A percentile compares a stretch with the other conserved stretches of the same genome.
These are phyloP conservation scores for Merops nubicus DNA, from an alignment of 2,113 vertebrate species.

Conservation along the genomic window DNA sequence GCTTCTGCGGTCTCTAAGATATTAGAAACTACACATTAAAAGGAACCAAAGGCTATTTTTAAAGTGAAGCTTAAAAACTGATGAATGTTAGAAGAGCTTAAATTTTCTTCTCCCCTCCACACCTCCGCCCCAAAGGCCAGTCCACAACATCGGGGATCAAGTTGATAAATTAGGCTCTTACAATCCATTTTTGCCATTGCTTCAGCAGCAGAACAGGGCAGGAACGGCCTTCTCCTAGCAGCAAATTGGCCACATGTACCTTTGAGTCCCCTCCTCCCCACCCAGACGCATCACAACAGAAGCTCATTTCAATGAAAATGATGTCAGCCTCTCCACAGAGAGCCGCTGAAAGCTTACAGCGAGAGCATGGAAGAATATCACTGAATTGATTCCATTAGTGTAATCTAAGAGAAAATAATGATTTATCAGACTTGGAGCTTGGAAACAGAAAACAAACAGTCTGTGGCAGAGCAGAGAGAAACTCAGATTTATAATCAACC, in stretches of 20 bases:
- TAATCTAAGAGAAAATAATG: constrained; percentile 36
- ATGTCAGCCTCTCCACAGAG: constrained; percentile 28
- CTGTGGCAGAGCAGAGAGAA: not conserved
- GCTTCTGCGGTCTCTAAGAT: not conserved
- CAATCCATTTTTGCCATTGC: not conserved
- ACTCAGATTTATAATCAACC: not conserved
- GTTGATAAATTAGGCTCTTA: not conserved
- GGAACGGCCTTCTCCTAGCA: not conserved
- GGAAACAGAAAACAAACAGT: constrained; percentile 42
- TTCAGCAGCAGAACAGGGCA: not conserved
- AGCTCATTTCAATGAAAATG: not conserved
- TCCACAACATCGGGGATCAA: not conserved
- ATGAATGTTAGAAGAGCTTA: not conserved
- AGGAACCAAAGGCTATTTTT: not conserved
- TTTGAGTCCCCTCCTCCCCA: not conserved
- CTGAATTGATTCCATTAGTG: constrained; percentile 50
- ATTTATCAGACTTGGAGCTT: not conserved
- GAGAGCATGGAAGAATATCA: not conserved
- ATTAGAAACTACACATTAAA: not conserved
- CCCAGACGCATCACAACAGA: not conserved
- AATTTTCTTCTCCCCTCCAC: not conserved
- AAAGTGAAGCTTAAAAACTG: not conserved
- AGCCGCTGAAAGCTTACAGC: constrained; percentile 40
- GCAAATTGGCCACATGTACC: not conserved
- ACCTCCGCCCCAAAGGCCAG: not conserved